These are phyloP conservation scores for Elymnias hypermnestra DNA, from an alignment of 1,140 invertebrate species.

Conservation along the genomic window DNA sequence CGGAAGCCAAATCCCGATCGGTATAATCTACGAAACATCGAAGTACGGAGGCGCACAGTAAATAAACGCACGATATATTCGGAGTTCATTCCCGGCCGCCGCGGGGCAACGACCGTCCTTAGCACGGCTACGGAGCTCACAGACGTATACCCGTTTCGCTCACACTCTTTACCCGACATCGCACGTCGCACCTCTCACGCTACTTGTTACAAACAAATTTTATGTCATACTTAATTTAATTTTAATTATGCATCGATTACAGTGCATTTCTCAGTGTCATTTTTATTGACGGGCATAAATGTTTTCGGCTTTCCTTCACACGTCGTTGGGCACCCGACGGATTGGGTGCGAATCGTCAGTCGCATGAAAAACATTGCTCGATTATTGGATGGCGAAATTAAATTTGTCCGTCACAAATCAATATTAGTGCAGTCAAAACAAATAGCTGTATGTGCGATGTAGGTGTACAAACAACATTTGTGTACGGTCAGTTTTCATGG, in stretches of 20 bases:
- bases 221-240: slow-evolving; percentile 35
- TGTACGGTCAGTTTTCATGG: too few relatives aligned
- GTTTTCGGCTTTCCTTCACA: slow-evolving; percentile 6
- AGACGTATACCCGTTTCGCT: slow-evolving; percentile 40
- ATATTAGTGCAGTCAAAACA: slow-evolving; percentile 16
- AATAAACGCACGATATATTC: slow-evolving; percentile 67
- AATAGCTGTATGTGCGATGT: not conserved
- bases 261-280: slow-evolving; percentile 9
- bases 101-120: slow-evolving; percentile 71
- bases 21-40: slow-evolving; percentile 36
- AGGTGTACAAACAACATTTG: too few relatives aligned
- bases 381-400: slow-evolving; percentile 24
- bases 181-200: slow-evolving; percentile 32
- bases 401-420: slow-evolving; percentile 20
- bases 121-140: slow-evolving; percentile 51
- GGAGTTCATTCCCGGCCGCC: slow-evolving; percentile 68
- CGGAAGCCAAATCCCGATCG: slow-evolving; percentile 36
- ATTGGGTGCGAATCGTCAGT: slow-evolving; percentile 11
- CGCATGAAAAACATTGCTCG: slow-evolving; percentile 15
- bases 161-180: slow-evolving; percentile 38
- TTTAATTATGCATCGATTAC: not conserved
- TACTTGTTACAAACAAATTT: slow-evolving; percentile 40
- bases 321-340: slow-evolving; percentile 14
- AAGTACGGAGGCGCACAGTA: slow-evolving; percentile 44
- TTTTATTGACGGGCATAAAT: slow-evolving; percentile 9